Evolutionary conservation across 2,797 vertebrate genomes (phyloP), one percentile per base, ranked within the genome.

Genomic region (Rhinophrynus dorsalis): DNA sequence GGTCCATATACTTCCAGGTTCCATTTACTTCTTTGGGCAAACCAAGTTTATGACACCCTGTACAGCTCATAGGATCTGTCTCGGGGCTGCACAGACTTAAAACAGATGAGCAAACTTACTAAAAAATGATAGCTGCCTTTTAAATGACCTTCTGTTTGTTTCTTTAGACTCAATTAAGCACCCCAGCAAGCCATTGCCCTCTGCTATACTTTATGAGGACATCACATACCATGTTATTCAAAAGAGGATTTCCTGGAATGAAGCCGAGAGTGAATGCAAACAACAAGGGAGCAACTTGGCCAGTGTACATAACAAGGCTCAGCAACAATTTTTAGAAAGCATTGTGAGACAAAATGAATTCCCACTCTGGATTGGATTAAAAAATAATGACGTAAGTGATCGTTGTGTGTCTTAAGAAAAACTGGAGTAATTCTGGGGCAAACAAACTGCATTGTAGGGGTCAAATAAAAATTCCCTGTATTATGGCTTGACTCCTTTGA

Each of bases 361-460:
- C 83, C 82, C 89, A 0, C 88, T 98, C 1, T 98, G 96, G 96
- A 90, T 95, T 60, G 96, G 96, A 29, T 85, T 98, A 8, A 96
- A 95, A 8, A 89, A 84, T 80, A 94, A 95, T 42, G 92, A 95
- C 60, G 96, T 97, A 88, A 90, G 92, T 84, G 24, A 1, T 18
- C 4, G 20, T 20, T 38, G 2, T 40, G 37, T 13, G 2, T 13
- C 3, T 40, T 40, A n/a, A n/a, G n/a, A n/a, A n/a, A n/a, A n/a
- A n/a, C n/a, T n/a, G n/a, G n/a, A n/a, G n/a, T n/a, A n/a, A n/a
- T n/a, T n/a, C n/a, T n/a, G n/a, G n/a, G n/a, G n/a, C n/a, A n/a
- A n/a, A n/a, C n/a, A n/a, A n/a, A n/a, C n/a, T n/a, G n/a, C n/a
- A n/a, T n/a, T n/a, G n/a, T n/a, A n/a, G n/a, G n/a, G n/a, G n/a